Conservation (phyloP, 2,797 vertebrate genomes). For the Diglossa cyanea region DNA sequence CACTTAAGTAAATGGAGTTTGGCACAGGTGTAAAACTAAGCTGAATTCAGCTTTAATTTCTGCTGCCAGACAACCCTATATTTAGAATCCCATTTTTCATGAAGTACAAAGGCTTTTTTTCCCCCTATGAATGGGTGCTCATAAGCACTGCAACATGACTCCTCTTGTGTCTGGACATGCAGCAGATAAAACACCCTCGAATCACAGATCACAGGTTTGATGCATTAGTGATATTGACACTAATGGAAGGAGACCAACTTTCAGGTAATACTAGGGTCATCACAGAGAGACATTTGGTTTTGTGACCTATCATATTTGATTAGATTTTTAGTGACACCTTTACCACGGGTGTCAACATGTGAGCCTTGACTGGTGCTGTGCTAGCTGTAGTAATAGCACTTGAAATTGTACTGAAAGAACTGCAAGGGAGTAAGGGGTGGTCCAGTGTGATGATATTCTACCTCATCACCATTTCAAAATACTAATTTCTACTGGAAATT, state of each 20-base stretch:
- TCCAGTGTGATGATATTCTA: background rate
- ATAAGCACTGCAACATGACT: background rate
- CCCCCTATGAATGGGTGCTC: background rate
- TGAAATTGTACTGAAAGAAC: conserved; percentile 33
- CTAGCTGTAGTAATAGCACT: background rate
- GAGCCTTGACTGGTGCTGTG: conserved; percentile 8
- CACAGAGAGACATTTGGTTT: background rate
- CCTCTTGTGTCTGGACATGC: background rate
- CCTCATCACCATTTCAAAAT: conserved; percentile 2
- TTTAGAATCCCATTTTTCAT: conserved; percentile 30
- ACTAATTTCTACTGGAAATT: background rate
- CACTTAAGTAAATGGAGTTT: background rate
- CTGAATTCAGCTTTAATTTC: conserved; percentile 37
- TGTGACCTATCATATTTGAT: background rate
- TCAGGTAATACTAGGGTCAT: background rate
- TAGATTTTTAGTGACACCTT: conserved; percentile 4
- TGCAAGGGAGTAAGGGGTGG: conserved; percentile 39
- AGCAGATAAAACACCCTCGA: background rate
- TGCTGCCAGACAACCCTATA: background rate
- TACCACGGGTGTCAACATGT: background rate
- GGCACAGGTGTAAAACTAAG: conserved; percentile 8
- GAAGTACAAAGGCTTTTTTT: background rate
- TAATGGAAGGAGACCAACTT: background rate
- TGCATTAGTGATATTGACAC: background rate
- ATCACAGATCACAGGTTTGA: background rate